phyloP scores from a whole-genome alignment of 2,797 vertebrate species.

The Enteromius paludinosus region DNA sequence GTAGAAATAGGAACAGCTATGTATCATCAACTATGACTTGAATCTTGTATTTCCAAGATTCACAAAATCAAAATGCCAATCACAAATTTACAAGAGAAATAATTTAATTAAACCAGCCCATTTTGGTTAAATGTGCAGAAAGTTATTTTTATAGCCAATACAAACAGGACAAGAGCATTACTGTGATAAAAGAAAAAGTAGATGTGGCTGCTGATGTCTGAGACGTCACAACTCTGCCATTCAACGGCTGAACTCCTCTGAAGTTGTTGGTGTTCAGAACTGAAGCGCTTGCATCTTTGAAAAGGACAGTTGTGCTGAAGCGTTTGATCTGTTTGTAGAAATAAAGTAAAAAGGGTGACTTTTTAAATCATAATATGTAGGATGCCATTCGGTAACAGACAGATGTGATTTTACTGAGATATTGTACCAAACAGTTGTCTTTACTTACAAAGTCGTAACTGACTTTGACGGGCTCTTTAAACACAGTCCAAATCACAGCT shows the following conservation, averaged over 20 bases:
- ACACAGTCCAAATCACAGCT: slow-evolving; percentile 78
- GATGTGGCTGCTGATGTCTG: slow-evolving; percentile 1
- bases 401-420: not conserved
- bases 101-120: not conserved
- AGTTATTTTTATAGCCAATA: not conserved
- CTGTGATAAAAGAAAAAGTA: not conserved
- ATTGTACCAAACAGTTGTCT: not conserved
- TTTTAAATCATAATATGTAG: not conserved
- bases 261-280: slow-evolving; percentile 35
- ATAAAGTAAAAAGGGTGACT: not conserved
- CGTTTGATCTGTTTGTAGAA: slow-evolving; percentile 68
- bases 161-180: slow-evolving; percentile 2
- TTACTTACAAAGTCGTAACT: slow-evolving; percentile 68
- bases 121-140: not conserved
- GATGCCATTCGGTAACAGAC: not conserved
- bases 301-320: slow-evolving; percentile 58
- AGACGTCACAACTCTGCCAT: slow-evolving; percentile 25
- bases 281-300: not conserved
- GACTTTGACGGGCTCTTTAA: slow-evolving; percentile 73
- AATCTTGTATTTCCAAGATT: not conserved
- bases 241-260: slow-evolving; percentile 40
- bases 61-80: not conserved
- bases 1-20: not conserved
- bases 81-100: not conserved
- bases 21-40: not conserved